Evolutionary conservation across 1,140 invertebrate genomes (phyloP).

Genomic region (Glossosoma conforme): DNA sequence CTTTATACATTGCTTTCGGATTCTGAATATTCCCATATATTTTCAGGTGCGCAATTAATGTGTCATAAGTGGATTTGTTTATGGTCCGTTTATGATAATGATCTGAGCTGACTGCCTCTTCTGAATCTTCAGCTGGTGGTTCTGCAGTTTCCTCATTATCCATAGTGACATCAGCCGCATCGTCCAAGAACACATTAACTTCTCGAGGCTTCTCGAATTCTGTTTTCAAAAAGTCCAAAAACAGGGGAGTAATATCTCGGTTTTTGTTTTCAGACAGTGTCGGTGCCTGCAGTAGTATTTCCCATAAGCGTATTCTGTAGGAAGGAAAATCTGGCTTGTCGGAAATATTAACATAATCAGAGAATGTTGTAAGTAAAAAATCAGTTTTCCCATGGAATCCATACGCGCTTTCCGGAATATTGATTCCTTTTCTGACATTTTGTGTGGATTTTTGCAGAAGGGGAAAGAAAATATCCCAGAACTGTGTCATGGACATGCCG

Average conservation of each 20-base stretch:
- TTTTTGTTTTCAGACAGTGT: constrained; percentile 73
- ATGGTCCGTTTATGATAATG: constrained; percentile 39
- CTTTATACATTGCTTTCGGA: constrained; percentile 71
- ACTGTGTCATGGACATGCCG: constrained; percentile 57
- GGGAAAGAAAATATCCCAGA: constrained; percentile 72
- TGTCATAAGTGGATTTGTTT: constrained; percentile 53
- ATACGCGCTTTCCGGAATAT: constrained; percentile 37
- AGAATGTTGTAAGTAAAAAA: constrained; percentile 37
- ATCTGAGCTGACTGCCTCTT: constrained; percentile 36
- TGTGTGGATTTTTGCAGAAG: constrained; percentile 51
- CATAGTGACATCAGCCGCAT: constrained; percentile 24
- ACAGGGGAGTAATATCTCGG: constrained; percentile 68
- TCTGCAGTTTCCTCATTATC: constrained; percentile 33
- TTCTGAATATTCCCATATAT: constrained; percentile 77
- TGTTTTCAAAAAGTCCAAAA: constrained; percentile 73
- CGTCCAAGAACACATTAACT: constrained; percentile 38
- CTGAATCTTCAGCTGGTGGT: constrained; percentile 36
- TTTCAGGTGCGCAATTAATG: constrained; percentile 66
- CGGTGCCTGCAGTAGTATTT: constrained; percentile 67
- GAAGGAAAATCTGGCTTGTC: constrained; percentile 67
- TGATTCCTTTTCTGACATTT: constrained; percentile 39
- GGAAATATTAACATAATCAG: constrained; percentile 40
- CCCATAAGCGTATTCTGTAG: constrained; percentile 75
- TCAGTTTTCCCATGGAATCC: constrained; percentile 37
- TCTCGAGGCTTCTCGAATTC: constrained; percentile 46